These are phyloP conservation scores for Catostomus latipinnis DNA, from an alignment of 2,797 vertebrate genomes.

Conservation along the genomic window DNA sequence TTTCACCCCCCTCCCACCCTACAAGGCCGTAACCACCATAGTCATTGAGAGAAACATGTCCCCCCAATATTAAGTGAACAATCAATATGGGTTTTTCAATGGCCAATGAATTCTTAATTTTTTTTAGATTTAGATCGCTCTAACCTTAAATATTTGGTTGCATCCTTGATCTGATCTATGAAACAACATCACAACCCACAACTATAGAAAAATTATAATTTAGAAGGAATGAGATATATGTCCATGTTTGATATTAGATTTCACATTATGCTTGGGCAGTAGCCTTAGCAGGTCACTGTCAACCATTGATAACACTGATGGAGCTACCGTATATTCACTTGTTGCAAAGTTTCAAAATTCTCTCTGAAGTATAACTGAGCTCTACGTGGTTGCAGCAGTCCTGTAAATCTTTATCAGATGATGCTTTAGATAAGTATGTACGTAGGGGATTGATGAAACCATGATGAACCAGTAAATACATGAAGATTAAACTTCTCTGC, in stretches of 20 bases:
- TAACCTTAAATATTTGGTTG: too few species aligned
- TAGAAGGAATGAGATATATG: not conserved
- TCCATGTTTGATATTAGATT: conserved; percentile 11
- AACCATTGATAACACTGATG: not conserved
- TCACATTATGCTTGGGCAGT: not conserved
- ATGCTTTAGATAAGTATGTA: conserved; percentile 48
- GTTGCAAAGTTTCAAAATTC: conserved; percentile 1
- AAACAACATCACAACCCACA: too few species aligned
- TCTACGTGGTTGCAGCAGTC: conserved; percentile 10
- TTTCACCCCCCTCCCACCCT: not conserved
- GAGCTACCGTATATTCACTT: not conserved
- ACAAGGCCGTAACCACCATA: too few species aligned
- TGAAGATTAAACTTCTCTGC: conserved; percentile 37
- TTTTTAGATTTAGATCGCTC: too few species aligned
- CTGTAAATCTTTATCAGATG: conserved; percentile 42
- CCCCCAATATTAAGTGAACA: too few species aligned
- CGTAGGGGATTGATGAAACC: conserved; percentile 32
- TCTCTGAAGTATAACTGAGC: not conserved
- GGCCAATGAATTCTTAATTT: too few species aligned
- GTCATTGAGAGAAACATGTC: too few species aligned
- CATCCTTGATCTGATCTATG: too few species aligned
- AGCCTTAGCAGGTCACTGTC: not conserved
- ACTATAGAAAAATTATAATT: too few species aligned
- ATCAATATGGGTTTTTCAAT: too few species aligned
- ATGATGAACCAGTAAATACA: conserved; percentile 28